These are phyloP conservation scores for Cyprinodon brontotheroides DNA, from an alignment of 2,113 vertebrate genomes.

Conservation along the genomic window DNA sequence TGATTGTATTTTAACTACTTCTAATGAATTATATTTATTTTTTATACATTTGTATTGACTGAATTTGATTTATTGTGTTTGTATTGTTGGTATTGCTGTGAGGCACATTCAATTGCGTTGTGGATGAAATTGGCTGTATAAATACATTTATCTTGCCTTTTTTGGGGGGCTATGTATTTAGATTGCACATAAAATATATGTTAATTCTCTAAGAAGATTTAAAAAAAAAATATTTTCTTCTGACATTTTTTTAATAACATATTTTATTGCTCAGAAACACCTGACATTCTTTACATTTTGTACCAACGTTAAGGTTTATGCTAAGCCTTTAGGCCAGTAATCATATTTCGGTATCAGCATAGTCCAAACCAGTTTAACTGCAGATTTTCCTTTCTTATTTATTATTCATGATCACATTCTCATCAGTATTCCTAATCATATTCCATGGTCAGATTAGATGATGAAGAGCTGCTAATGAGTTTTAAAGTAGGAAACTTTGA, in stretches of 20 bases:
- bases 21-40: too few species aligned
- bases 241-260: not conserved
- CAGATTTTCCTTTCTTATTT: conserved; percentile 41
- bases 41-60: too few species aligned
- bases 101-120: too few species aligned
- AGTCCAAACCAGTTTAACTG: conserved; percentile 25
- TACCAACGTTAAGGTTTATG: not conserved
- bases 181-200: not conserved
- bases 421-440: conserved; percentile 24
- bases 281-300: too few species aligned
- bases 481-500: conserved; percentile 39
- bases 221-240: not conserved
- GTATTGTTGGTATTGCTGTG: too few species aligned
- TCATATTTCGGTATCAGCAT: conserved; percentile 3
- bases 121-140: too few species aligned
- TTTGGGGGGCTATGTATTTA: not conserved
- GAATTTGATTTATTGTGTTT: too few species aligned
- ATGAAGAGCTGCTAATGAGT: conserved; percentile 48
- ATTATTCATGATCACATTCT: conserved; percentile 50
- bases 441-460: conserved; percentile 40
- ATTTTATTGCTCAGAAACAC: too few species aligned
- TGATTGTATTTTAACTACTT: too few species aligned
- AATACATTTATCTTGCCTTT: too few species aligned
- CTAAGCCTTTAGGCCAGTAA: conserved; percentile 10
- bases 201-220: not conserved